Conservation (phyloP, 2,888 invertebrate species). For the Dynastes maya region DNA sequence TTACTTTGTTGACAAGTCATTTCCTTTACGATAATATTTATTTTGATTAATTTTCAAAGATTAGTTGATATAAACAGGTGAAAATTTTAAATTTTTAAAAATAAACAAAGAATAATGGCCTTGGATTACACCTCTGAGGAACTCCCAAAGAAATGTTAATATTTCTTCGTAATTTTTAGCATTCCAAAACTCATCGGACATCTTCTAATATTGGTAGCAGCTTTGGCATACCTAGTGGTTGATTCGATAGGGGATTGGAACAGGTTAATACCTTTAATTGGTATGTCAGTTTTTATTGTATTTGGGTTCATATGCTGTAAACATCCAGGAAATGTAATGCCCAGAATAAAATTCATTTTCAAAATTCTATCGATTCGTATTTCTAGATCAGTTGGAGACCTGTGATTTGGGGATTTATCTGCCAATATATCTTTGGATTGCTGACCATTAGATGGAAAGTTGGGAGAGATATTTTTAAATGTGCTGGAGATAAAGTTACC, state of each 20-base stretch:
- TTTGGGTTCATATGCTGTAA: constrained; percentile 79
- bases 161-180: constrained; percentile 67
- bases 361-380: constrained; percentile 18
- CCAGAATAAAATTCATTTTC: not conserved
- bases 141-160: not conserved
- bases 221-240: constrained; percentile 76
- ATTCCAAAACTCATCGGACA: constrained; percentile 70
- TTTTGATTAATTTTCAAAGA: too few species aligned
- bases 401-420: constrained; percentile 83
- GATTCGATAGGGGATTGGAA: constrained; percentile 75
- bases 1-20: too few species aligned
- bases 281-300: constrained; percentile 77
- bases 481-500: constrained; percentile 77
- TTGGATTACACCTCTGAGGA: too few species aligned
- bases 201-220: constrained; percentile 69
- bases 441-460: constrained; percentile 88
- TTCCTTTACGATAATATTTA: too few species aligned
- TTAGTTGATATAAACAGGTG: too few species aligned
- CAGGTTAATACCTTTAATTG: constrained; percentile 81
- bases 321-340: constrained; percentile 70
- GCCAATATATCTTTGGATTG: constrained; percentile 90
- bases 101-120: too few species aligned
- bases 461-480: constrained; percentile 81
- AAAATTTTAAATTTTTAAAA: too few species aligned
- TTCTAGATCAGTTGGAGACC: constrained; percentile 83